Conservation (phyloP, 2,888 invertebrate species). For the Lepetodrilus schrolli region DNA sequence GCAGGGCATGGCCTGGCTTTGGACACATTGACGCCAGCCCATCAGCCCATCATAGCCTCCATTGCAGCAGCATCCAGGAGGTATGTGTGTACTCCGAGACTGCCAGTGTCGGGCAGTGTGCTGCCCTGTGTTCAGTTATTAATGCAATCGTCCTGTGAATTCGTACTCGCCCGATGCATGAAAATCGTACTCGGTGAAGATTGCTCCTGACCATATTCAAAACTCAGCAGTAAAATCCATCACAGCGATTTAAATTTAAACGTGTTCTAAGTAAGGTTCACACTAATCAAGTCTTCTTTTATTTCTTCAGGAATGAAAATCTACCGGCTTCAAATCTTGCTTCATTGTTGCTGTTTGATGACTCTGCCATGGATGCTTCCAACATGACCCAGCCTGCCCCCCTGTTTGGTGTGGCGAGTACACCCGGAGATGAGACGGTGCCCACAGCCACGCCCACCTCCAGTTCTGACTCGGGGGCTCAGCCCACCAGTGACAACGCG, state of each 20-base stretch:
- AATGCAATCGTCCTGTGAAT: no score
- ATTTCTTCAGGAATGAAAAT: background rate
- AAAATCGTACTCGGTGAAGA: no score
- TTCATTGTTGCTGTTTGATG: slow-evolving; percentile 48
- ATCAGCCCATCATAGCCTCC: slow-evolving; percentile 40
- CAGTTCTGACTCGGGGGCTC: slow-evolving; percentile 31
- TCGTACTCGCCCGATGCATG: no score
- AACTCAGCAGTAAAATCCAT: no score
- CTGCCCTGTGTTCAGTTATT: no score
- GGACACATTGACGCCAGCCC: slow-evolving; percentile 42
- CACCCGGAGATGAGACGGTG: background rate
- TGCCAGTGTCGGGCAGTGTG: background rate
- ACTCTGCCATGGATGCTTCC: slow-evolving; percentile 30
- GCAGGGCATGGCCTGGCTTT: slow-evolving; percentile 26
- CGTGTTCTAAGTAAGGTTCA: no score
- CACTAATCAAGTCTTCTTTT: no score
- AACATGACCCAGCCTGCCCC: background rate
- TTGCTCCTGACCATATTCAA: no score
- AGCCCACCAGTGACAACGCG: slow-evolving; percentile 33
- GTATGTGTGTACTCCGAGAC: background rate
- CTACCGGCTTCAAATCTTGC: slow-evolving; percentile 41
- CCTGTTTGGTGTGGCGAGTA: background rate
- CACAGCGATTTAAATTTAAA: no score
- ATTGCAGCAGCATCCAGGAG: slow-evolving; percentile 39
- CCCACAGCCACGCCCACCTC: slow-evolving; percentile 31